Evolutionary conservation across 1,140 invertebrate species (phyloP).

Genomic region (Achatina immaculata): DNA sequence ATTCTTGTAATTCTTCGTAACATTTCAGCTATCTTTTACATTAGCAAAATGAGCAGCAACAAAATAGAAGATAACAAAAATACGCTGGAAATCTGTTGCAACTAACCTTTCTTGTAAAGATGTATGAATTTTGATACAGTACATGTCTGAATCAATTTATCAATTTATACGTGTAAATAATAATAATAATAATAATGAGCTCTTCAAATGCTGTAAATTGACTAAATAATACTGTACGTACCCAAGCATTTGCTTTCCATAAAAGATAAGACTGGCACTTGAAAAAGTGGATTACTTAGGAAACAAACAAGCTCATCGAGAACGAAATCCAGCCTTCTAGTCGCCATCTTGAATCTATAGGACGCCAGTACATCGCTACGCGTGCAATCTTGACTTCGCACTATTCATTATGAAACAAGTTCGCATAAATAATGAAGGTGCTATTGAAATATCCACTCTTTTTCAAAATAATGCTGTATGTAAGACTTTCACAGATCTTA

Average conservation of each 20-base stretch:
- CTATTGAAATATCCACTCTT: no score
- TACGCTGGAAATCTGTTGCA: no score
- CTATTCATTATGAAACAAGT: neutral
- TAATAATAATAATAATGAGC: neutral
- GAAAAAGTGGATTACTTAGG: constrained; percentile 62
- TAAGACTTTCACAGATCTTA: no score
- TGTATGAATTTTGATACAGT: no score
- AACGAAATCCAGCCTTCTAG: constrained; percentile 49
- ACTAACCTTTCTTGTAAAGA: no score
- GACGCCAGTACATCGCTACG: constrained; percentile 33
- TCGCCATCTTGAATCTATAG: constrained; percentile 59
- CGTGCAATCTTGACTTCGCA: neutral
- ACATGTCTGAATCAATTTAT: neutral
- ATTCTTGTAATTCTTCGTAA: no score
- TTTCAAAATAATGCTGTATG: no score
- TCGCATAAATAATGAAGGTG: neutral
- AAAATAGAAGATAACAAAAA: no score
- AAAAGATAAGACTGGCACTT: constrained; percentile 64
- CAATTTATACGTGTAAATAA: neutral
- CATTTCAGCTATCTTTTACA: no score
- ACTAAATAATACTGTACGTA: no score
- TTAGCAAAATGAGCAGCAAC: no score
- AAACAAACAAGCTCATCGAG: constrained; percentile 57
- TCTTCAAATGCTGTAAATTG: neutral
- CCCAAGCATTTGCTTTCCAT: constrained; percentile 65